Percentiles rank a stretch among this genome's conserved stretches.
These are phyloP conservation scores for Actinopyga echinites DNA, from an alignment of 53 echinoderm and acorn worm species.

Conservation along the genomic window DNA sequence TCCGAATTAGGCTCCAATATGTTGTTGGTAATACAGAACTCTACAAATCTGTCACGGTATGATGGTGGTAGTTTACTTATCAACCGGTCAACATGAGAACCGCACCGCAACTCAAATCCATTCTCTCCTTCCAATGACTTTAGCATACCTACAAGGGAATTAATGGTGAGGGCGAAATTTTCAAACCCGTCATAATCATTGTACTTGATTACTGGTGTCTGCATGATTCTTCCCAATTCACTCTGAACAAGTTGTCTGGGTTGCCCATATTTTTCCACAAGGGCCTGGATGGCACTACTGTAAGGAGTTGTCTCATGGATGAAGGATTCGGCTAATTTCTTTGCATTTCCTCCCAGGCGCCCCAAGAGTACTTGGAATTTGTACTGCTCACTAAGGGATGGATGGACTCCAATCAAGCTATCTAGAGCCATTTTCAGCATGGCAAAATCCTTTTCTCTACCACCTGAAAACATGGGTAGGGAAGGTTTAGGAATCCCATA, in stretches of 20 bases:
- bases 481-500: not conserved
- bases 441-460: not conserved
- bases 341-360: not conserved
- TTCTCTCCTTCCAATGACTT: not conserved
- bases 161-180: not conserved
- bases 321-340: not conserved
- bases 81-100: not conserved
- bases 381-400: too few relatives aligned
- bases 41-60: not conserved
- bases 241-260: not conserved
- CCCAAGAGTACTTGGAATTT: constrained; percentile 7
- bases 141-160: not conserved
- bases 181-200: not conserved
- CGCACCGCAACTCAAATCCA: not conserved
- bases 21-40: not conserved
- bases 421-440: too few relatives aligned
- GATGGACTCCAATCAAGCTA: too few relatives aligned
- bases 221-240: not conserved
- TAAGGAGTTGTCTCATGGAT: not conserved
- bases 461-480: not conserved
- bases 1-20: not conserved
- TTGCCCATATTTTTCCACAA: not conserved
- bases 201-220: not conserved
- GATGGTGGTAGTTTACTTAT: not conserved
- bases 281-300: not conserved